Base-by-base conservation (phyloP, 2,888 invertebrate species). In the Amphiduros pacificus region DNA sequence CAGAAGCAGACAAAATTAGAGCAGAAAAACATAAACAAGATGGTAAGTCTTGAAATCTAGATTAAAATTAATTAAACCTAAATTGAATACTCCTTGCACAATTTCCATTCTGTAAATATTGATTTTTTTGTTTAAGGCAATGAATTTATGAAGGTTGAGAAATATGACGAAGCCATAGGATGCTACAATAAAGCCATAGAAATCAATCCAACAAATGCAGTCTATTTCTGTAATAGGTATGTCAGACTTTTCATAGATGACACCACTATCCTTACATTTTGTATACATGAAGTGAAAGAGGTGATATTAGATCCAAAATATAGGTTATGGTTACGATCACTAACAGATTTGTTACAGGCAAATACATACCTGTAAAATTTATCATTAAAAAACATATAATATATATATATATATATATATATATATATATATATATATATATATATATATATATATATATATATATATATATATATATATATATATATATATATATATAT, bases 171-270 rank as follows among this genome's bases (percentile, higher is more conserved):
- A 78, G 97, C 97, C 17, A 83, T 95, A 36, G 87, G 88, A 17
- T 88, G 89, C 73, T 97, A 97, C 80, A 88, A 92, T 65, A 90
- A 92, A 73, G 97, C 98, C 14, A 93, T 99, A 69, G 87, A 89
- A 73, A 84, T 94, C 61, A 93, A 96, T 81, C 89, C 90, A 27
- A 87, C 87, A 65, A 97, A 97, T 85, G 91, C 97, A 0, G 93
- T 98, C 31, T 98, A 91, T 84, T 98, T 92, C 82, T 96, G 97
- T 82, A 99, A 99, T 81, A 89, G 86, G 85, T 85, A 71, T 57
- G 64, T 52, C 17, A 27, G 9, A 14, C 36, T 36, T 36, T 41
- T 44, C 14, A 26, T 24, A 14, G n/a, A n/a, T n/a, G n/a, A n/a
- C n/a, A n/a, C n/a, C n/a, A 54, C 11, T 11, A 48, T 50, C 6